Evolutionary conservation across 1,140 invertebrate genomes (phyloP), one percentile per base, ranked within the genome.

Genomic region (Halictus rubicundus): DNA sequence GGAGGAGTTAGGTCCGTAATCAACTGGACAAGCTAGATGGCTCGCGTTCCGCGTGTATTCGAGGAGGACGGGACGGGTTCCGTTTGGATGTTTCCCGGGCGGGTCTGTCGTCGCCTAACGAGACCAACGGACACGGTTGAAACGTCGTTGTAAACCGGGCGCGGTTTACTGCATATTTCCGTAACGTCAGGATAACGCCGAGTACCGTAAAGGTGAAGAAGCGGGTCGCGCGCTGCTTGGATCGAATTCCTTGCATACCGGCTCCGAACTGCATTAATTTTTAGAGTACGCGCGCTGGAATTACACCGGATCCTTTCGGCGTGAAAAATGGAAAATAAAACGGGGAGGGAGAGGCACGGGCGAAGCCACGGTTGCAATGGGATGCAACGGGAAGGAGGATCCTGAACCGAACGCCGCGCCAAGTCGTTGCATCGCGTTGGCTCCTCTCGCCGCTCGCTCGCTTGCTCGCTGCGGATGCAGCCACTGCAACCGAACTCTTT

Each of bases 131-230:
- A 25, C 39, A 46, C n/a, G 19, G 54, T 19, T 9, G 14, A 52
- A 76, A 63, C 9, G 27, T 37, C 61, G 21, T 49, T 16, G 39
- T 21, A 71, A 80, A 80, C 57, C 46, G 65, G 63, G 71, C 71
- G 70, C 80, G 78, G 83, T 73, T 68, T 65, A 25, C 7, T 69
- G 81, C 54, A 78, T 82, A 77, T 83, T 83, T 84, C 69, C 69
- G 78, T 82, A 74, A 69, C 39, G 60, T 69, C 54, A 60, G 68
- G 65, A 77, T 72, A 83, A n/a, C 68, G 46, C 49, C 49, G 65
- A 72, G 70, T 84, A 84, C 83, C 83, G 83, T 84, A 84, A 84
- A 84, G 76, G 71, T 84, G 76, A 80, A 68, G 68, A 83, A 83
- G 71, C 81, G 57, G 81, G 83, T 84, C 81, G 66, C 57, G 16